Conservation (phyloP, 2,113 vertebrate genomes). For the Trogon surrucura region DNA sequence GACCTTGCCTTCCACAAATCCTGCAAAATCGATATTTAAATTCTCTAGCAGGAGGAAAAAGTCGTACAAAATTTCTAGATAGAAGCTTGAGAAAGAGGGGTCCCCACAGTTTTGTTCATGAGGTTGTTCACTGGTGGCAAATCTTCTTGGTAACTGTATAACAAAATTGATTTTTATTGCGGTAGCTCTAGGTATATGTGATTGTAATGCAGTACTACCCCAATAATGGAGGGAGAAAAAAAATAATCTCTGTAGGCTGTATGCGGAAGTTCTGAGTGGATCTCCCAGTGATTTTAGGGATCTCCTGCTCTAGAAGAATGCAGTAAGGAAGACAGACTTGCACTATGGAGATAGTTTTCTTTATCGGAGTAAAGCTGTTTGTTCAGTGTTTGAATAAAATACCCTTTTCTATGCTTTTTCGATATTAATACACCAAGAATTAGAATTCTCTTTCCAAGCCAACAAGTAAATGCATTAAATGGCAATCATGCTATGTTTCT, state of each 20-base stretch:
- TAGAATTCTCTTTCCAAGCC: neutral
- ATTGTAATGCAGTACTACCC: neutral
- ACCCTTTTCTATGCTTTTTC: neutral
- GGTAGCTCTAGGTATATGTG: neutral
- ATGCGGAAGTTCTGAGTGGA: neutral
- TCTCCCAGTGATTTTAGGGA: neutral
- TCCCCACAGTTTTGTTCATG: neutral
- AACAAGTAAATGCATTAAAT: neutral
- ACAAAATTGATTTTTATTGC: neutral
- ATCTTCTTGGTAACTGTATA: neutral
- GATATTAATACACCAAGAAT: neutral
- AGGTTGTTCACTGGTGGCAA: neutral
- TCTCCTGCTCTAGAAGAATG: neutral
- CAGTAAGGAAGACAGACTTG: neutral
- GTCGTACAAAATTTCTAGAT: neutral
- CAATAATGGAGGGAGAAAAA: neutral
- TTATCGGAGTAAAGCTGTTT: neutral
- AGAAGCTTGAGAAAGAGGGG: neutral
- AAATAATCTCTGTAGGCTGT: neutral
- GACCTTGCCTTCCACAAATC: neutral
- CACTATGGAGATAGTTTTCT: neutral
- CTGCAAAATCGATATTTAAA: neutral
- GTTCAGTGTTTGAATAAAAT: neutral
- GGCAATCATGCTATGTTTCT: neutral
- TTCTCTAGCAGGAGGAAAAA: neutral